Evolutionary conservation across 2,113 vertebrate species (phyloP), one percentile per base, ranked within the genome.

Genomic region (Urocolius indicus): DNA sequence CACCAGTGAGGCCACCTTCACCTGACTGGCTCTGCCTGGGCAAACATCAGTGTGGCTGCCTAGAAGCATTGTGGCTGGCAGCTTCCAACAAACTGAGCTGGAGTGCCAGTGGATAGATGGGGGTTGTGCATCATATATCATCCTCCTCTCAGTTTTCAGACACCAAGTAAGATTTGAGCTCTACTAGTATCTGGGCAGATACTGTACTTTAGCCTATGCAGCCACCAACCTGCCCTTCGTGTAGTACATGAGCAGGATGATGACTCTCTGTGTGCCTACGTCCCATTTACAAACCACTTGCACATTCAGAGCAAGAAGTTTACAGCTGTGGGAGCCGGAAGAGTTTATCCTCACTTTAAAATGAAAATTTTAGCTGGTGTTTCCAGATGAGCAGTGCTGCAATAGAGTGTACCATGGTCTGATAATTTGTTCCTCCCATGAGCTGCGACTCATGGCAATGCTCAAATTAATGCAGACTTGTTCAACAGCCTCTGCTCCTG

Each of bases 401-500:
- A 24, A 27, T 20, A 75, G 52, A 0, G 10, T 27, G 52, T 45
- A 21, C 80, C 38, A 8, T 6, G 61, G 57, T 38, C 45, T 79
- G 69, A 78, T 45, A 81, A 38, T n/a, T 51, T 0, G 0, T 55
- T 86, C 72, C 55, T 81, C 79, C 61, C 61, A 48, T 78, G 82
- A 49, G 74, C 36, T 93, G 67, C 36, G 1, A 75, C 68, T 84
- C 45, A 36, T 10, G 52, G 81, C 58, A 57, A 26, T 13, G 54
- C 57, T 82, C 41, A 87, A 48, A 89, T 93, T 89, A 34, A 62
- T 32, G 0, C 52, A 84, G 89, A 94, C 93, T 94, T 2, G 94
- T 87, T 95, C 11, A 9, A 51, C 95, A 96, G 81, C 90, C 90
- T 95, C 82, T 3, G 5, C 82, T 93, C 32, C 72, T 18, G 68